These are phyloP conservation scores for Lycocerus yunnanus DNA, from an alignment of 2,888 invertebrate species.

Conservation along the genomic window DNA sequence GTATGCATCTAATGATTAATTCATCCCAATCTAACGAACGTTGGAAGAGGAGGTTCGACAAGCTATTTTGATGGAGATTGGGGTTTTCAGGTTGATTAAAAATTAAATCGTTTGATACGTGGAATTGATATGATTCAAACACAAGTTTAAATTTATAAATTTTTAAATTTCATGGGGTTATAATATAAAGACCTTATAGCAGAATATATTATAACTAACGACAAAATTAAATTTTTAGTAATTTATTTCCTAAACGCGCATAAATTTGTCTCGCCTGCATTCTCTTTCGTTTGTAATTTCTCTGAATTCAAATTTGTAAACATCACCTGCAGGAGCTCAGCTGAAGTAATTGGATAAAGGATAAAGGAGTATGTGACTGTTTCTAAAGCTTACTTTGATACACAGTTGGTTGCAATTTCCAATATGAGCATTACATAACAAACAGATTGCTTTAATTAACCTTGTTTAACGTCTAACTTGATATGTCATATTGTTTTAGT, in stretches of 20 bases:
- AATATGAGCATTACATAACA: not conserved
- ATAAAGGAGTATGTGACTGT: conserved; percentile 22
- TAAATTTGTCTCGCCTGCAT: not conserved
- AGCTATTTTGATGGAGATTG: not conserved
- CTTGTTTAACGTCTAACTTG: not conserved
- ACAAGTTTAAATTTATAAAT: not conserved
- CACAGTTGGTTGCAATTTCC: conserved; percentile 4
- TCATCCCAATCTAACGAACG: conserved; percentile 3
- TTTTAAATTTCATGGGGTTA: not conserved
- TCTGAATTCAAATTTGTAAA: conserved; percentile 23
- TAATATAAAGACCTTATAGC: not conserved
- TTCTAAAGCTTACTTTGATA: conserved; percentile 22
- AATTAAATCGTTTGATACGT: not conserved
- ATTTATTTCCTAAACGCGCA: not conserved
- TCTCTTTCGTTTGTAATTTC: conserved; percentile 12
- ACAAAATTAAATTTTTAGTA: not conserved
- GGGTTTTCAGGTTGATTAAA: not conserved
- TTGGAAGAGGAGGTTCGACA: not conserved
- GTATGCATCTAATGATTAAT: conserved; percentile 12
- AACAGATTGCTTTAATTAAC: not conserved
- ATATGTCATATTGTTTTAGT: not conserved
- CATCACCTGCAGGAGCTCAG: conserved; percentile 18
- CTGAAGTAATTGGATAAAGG: conserved; percentile 23
- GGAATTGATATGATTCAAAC: not conserved
- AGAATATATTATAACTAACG: not conserved